These are phyloP conservation scores for Drosophila bocqueti DNA, from an alignment of 1,140 invertebrate genomes.

Conservation along the genomic window DNA sequence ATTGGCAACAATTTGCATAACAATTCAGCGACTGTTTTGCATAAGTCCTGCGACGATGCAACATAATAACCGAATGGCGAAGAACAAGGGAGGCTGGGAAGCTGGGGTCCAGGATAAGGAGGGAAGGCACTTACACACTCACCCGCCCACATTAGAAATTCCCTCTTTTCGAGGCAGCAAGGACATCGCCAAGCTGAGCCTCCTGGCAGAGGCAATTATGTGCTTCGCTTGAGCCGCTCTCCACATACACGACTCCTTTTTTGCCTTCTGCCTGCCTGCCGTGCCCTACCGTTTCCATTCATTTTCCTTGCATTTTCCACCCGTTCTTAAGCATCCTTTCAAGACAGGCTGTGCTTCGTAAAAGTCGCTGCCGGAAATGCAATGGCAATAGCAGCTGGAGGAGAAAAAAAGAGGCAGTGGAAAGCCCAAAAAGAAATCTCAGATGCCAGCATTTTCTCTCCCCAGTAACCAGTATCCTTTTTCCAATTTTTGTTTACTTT, in stretches of 20 bases:
- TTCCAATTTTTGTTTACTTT: background rate
- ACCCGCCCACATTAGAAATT: slow-evolving; percentile 80
- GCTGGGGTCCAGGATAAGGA: slow-evolving; percentile 18
- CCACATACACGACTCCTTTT: slow-evolving; percentile 36
- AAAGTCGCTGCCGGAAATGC: slow-evolving; percentile 77
- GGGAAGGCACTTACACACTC: slow-evolving; percentile 70
- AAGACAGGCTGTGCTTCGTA: slow-evolving; percentile 61
- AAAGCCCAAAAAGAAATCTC: slow-evolving; percentile 57
- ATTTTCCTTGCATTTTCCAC: slow-evolving; percentile 10
- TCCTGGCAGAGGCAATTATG: slow-evolving; percentile 76
- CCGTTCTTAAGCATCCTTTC: slow-evolving; percentile 43
- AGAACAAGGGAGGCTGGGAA: slow-evolving; percentile 13
- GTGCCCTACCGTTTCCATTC: slow-evolving; percentile 1
- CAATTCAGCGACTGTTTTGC: slow-evolving; percentile 83
- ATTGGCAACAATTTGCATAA: slow-evolving; percentile 83
- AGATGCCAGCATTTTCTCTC: slow-evolving; percentile 13
- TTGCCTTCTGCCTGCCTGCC: too few relatives aligned
- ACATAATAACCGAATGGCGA: slow-evolving; percentile 66
- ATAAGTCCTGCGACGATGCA: slow-evolving; percentile 78
- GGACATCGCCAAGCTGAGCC: slow-evolving; percentile 43
- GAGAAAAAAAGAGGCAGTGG: background rate
- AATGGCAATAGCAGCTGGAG: slow-evolving; percentile 44
- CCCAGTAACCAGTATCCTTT: slow-evolving; percentile 6
- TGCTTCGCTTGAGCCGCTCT: slow-evolving; percentile 76
- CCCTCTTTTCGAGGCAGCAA: slow-evolving; percentile 61